phyloP scores from a whole-genome alignment of 2,888 invertebrate genomes.

The Xestia rhomboidea region DNA sequence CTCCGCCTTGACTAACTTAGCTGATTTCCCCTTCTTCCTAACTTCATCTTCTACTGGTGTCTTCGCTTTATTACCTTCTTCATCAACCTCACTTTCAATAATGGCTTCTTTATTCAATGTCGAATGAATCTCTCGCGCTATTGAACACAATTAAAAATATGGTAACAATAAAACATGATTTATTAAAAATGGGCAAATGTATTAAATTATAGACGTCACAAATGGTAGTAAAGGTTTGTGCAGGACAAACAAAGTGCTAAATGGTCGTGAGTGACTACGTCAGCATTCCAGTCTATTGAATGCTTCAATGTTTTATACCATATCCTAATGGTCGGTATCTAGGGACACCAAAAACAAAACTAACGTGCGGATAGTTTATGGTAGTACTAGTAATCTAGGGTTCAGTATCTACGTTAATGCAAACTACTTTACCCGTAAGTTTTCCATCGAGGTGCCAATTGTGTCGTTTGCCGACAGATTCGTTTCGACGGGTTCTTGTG shows the following conservation, averaged over 20 bases:
- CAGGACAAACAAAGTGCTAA: slow-evolving; percentile 67
- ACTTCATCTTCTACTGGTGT: slow-evolving; percentile 75
- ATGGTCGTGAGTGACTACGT: slow-evolving; percentile 75
- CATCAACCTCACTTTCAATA: slow-evolving; percentile 88
- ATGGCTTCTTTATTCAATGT: slow-evolving; percentile 87
- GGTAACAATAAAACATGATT: slow-evolving; percentile 75
- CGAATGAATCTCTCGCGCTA: slow-evolving; percentile 90
- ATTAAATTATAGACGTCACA: slow-evolving; percentile 81
- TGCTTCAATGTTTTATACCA: slow-evolving; percentile 80
- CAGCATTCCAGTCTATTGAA: slow-evolving; percentile 87
- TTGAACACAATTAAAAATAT: slow-evolving; percentile 81
- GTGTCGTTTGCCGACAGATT: slow-evolving; percentile 64
- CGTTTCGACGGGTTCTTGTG: slow-evolving; percentile 52
- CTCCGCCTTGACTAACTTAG: slow-evolving; percentile 73
- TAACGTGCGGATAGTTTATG: slow-evolving; percentile 78
- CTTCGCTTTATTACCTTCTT: slow-evolving; percentile 76
- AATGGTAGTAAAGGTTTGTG: slow-evolving; percentile 73
- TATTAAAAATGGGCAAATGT: slow-evolving; percentile 70
- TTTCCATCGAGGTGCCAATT: slow-evolving; percentile 69
- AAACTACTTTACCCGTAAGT: slow-evolving; percentile 81
- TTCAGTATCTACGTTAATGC: slow-evolving; percentile 79
- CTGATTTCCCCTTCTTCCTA: slow-evolving; percentile 67
- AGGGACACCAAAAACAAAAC: slow-evolving; percentile 80
- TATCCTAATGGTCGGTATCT: slow-evolving; percentile 80
- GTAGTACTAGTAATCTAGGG: slow-evolving; percentile 73